These are phyloP conservation scores for Caenorhabditis becei DNA, from an alignment of 2,888 invertebrate species.

Conservation along the genomic window DNA sequence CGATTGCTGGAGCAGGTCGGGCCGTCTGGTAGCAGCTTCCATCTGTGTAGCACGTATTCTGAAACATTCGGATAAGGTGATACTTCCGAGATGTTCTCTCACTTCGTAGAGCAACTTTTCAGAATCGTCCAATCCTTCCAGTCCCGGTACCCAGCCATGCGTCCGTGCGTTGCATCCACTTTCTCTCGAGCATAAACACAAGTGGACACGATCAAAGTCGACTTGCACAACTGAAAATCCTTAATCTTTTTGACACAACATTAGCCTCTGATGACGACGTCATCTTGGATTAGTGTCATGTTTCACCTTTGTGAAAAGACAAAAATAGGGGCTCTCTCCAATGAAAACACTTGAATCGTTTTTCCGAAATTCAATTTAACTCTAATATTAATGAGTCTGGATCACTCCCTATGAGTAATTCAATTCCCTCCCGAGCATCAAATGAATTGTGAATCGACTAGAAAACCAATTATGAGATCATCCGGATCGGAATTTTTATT, in stretches of 20 bases:
- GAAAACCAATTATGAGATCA: constrained; percentile 2
- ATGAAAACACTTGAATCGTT: no score
- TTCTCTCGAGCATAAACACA: constrained; percentile 33
- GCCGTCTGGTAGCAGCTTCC: constrained; percentile 48
- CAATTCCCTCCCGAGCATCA: no score
- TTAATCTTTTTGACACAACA: not conserved
- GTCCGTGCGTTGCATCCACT: constrained; percentile 32
- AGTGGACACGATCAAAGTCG: not conserved
- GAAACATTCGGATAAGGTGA: not conserved
- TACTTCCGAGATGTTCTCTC: not conserved
- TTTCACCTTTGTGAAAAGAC: no score
- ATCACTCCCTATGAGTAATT: no score
- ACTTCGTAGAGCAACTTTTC: constrained; percentile 19
- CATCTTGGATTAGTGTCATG: no score
- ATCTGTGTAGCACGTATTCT: constrained; percentile 52
- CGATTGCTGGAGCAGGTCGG: not conserved
- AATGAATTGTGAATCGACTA: not conserved
- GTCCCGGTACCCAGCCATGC: constrained; percentile 4
- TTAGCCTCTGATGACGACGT: constrained; percentile 7
- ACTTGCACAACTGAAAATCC: constrained; percentile 28
- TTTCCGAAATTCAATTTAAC: no score
- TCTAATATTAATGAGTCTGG: no score
- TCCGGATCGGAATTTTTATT: not conserved
- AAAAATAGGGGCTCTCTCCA: no score
- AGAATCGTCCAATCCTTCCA: not conserved